Percentiles rank a stretch among this genome's conserved stretches.
phyloP scores from a whole-genome alignment of 2,888 invertebrate species.

The Stenodera caucasica region DNA sequence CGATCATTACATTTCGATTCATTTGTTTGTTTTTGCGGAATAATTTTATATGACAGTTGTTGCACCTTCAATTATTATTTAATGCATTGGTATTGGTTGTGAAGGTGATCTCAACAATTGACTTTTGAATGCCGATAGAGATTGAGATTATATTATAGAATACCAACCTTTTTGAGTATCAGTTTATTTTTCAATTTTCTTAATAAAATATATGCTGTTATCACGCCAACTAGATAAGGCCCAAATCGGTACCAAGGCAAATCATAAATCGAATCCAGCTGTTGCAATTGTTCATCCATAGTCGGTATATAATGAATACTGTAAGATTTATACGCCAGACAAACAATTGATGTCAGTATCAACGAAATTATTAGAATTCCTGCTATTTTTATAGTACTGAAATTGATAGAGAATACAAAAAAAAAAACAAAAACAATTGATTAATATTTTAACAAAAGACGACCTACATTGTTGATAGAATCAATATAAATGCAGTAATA shows the following conservation, averaged over 20 bases:
- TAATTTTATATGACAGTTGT: no score
- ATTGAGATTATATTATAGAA: no score
- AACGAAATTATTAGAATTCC: conserved; percentile 41
- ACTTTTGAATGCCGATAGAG: no score
- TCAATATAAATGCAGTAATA: conserved; percentile 49
- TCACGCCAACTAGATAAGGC: conserved; percentile 58
- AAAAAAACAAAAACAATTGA: no score
- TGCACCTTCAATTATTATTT: no score
- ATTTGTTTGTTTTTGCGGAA: no score
- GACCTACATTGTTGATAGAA: conserved; percentile 56
- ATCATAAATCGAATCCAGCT: conserved; percentile 56
- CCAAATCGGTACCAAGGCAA: conserved; percentile 59
- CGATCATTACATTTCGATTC: no score
- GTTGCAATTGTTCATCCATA: conserved; percentile 52
- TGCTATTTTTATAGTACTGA: conserved; percentile 51
- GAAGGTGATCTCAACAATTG: no score
- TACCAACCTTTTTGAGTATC: conserved; percentile 41
- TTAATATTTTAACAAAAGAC: background rate
- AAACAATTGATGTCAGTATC: conserved; percentile 46
- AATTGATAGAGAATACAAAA: no score
- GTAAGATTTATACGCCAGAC: conserved; percentile 53
- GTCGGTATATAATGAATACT: conserved; percentile 53
- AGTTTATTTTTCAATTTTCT: conserved; percentile 46
- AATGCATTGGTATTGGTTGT: no score
- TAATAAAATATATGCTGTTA: conserved; percentile 56